phyloP scores from a whole-genome alignment of 2,888 invertebrate genomes.

The Selenia dentaria region DNA sequence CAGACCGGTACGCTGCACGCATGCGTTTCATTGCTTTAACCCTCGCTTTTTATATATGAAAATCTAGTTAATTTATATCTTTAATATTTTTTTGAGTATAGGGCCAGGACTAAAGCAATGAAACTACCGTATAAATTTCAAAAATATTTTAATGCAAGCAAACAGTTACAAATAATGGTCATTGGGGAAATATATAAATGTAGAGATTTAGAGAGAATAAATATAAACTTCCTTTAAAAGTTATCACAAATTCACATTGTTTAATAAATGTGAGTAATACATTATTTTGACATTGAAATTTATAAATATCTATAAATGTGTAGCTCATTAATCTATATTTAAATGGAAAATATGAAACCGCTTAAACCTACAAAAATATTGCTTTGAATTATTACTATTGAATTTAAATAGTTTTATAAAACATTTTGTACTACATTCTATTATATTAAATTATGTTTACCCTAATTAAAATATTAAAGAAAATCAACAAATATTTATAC shows the following conservation, averaged over 20 bases:
- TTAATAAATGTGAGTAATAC: not conserved
- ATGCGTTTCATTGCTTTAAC: conserved; percentile 76
- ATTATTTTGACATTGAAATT: conserved; percentile 1
- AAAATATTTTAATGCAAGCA: conserved; percentile 60
- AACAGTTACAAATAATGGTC: conserved; percentile 46
- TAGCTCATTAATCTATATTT: not conserved
- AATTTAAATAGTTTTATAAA: not conserved
- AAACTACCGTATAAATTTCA: conserved; percentile 60
- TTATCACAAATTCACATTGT: conserved; percentile 15
- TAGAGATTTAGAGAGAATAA: conserved; percentile 19
- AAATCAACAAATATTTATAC: too few relatives aligned
- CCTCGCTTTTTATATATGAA: conserved; percentile 42
- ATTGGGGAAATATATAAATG: conserved; percentile 5
- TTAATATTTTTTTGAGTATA: conserved; percentile 26
- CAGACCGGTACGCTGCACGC: conserved; percentile 3
- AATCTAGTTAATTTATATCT: conserved; percentile 29
- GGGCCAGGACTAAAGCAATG: conserved; percentile 79
- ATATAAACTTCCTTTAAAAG: conserved; percentile 1
- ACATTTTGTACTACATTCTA: conserved; percentile 2
- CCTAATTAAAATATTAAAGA: too few relatives aligned
- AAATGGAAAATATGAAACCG: not conserved
- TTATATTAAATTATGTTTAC: too few relatives aligned
- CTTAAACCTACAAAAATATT: not conserved
- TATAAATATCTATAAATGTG: conserved; percentile 3
- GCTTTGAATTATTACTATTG: not conserved